Conservation (phyloP, 2,113 vertebrate species). For the Neolamprologus longior region DNA sequence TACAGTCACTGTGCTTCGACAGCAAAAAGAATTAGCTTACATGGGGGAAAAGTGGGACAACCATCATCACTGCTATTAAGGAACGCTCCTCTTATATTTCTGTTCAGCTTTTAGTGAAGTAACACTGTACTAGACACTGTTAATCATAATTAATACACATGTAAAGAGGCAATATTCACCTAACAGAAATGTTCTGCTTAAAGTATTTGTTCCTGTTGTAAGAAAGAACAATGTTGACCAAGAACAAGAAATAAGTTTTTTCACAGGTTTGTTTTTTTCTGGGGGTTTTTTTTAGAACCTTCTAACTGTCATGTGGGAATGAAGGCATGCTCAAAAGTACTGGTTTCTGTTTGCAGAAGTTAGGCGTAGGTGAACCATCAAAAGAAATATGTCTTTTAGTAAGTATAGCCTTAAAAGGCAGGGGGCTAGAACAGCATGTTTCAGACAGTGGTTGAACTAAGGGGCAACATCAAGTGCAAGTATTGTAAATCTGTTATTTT, state of each 20-base stretch:
- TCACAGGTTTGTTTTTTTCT: not conserved
- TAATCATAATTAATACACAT: not conserved
- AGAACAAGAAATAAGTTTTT: not conserved
- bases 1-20: not conserved
- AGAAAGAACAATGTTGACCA: not conserved
- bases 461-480: not conserved
- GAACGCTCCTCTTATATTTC: not conserved
- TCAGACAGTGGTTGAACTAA: not conserved
- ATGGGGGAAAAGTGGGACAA: not conserved
- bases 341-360: not conserved
- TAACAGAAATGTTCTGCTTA: not conserved
- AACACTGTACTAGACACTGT: not conserved
- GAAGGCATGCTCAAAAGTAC: not conserved
- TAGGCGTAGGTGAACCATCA: not conserved
- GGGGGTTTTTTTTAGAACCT: fast-evolving
- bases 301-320: not conserved
- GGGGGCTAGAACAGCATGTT: not conserved
- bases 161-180: not conserved
- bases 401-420: not conserved
- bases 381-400: not conserved
- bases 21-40: not conserved
- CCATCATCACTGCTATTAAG: not conserved
- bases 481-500: not conserved
- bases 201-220: not conserved
- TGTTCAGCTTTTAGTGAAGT: not conserved